Conservation (phyloP, 2,113 vertebrate genomes). For the Dendropsophus ebraccatus region DNA sequence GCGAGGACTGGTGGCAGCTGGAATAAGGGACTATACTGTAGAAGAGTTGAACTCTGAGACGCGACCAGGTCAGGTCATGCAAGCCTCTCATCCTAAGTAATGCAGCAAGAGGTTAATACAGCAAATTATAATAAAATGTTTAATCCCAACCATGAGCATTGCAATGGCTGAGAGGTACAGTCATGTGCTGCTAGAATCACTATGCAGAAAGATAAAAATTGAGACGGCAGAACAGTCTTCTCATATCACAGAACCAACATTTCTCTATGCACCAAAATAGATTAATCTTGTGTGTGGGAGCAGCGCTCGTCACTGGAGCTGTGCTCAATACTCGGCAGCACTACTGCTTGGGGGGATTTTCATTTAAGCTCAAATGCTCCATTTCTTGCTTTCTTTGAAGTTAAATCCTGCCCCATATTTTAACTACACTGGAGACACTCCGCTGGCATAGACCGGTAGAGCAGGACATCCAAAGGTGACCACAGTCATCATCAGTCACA, state of each 20-base stretch:
- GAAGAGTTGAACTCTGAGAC: neutral
- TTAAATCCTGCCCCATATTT: slow-evolving; percentile 51
- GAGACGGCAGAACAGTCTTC: slow-evolving; percentile 23
- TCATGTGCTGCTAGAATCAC: neutral
- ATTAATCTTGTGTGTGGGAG: slow-evolving; percentile 54
- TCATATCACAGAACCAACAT: slow-evolving; percentile 63
- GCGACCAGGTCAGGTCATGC: neutral
- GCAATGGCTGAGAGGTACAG: slow-evolving; percentile 20
- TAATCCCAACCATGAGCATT: neutral
- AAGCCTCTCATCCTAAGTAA: neutral
- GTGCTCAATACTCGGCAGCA: slow-evolving; percentile 51
- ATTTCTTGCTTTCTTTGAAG: slow-evolving; percentile 57
- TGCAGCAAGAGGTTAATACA: neutral
- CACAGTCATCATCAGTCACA: slow-evolving; percentile 15
- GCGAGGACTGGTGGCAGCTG: too few relatives aligned
- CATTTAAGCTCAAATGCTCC: slow-evolving; percentile 49
- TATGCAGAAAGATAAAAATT: slow-evolving; percentile 29
- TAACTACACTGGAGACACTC: slow-evolving; percentile 33
- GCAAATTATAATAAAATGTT: neutral
- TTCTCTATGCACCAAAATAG: slow-evolving; percentile 61
- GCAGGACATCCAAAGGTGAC: slow-evolving; percentile 39
- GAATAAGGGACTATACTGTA: neutral
- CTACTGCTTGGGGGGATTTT: slow-evolving; percentile 52
- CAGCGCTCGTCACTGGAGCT: slow-evolving; percentile 15
- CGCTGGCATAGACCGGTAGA: slow-evolving; percentile 29